These are phyloP conservation scores for Cryptophagus acutangulus DNA, from an alignment of 2,888 invertebrate species.

Conservation along the genomic window DNA sequence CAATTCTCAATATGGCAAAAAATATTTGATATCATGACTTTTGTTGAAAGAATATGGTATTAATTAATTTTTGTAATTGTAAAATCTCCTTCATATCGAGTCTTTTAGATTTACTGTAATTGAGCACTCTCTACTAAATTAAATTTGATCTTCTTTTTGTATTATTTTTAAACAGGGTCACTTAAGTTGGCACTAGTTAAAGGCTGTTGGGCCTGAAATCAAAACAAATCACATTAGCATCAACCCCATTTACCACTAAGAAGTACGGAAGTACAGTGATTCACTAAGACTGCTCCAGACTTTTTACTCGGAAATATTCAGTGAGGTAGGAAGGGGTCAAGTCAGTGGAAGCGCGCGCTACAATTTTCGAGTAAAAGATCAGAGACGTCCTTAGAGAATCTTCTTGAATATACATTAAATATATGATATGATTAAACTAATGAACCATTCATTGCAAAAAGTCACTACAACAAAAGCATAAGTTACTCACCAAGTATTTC, in stretches of 20 bases:
- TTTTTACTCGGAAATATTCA: too few relatives aligned
- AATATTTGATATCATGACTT: constrained; percentile 11
- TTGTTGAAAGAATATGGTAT: constrained; percentile 15
- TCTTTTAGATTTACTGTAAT: constrained; percentile 18
- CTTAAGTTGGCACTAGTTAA: constrained; percentile 74
- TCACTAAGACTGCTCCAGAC: too few relatives aligned
- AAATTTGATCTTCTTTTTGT: constrained; percentile 11
- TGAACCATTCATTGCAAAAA: too few relatives aligned
- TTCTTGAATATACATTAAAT: too few relatives aligned
- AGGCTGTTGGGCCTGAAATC: constrained; percentile 72
- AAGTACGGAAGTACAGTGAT: too few relatives aligned
- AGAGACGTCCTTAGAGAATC: too few relatives aligned
- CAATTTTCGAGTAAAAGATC: too few relatives aligned
- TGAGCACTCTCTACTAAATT: constrained; percentile 25
- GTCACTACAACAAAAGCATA: constrained; percentile 11
- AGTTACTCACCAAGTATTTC: constrained; percentile 35
- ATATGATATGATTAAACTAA: too few relatives aligned
- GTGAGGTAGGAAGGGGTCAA: too few relatives aligned
- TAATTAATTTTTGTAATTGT: constrained; percentile 4
- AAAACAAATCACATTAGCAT: too few relatives aligned
- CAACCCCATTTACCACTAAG: too few relatives aligned
- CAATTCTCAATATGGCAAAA: neutral
- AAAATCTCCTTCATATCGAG: neutral
- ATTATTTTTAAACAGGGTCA: constrained; percentile 63
- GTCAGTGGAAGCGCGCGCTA: too few relatives aligned